phyloP scores from a whole-genome alignment of 2,113 vertebrate species.

The Danio rerio region GRCz12tu NC_133192.1:29183501-29184000 shows the following conservation, averaged over 20 bases:
- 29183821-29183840: too few species aligned
- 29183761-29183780: background rate
- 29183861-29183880: too few species aligned
- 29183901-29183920: too few species aligned
- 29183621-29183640: background rate
- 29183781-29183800: background rate
- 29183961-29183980: too few species aligned
- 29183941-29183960: too few species aligned
- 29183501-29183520: slow-evolving; percentile 25
- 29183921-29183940: too few species aligned
- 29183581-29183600: background rate
- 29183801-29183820: background rate
- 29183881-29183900: too few species aligned
- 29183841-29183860: too few species aligned
- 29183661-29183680: slow-evolving; percentile 4
- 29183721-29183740: background rate
- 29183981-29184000: too few species aligned
- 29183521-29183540: slow-evolving; percentile 14
- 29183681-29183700: background rate
- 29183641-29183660: background rate
- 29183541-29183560: slow-evolving; percentile 30
- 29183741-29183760: background rate
- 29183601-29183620: background rate
- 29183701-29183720: background rate
- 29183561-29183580: slow-evolving; percentile 24